phyloP scores from a whole-genome alignment of 2,888 invertebrate species.

The Cosmia trapezina region DNA sequence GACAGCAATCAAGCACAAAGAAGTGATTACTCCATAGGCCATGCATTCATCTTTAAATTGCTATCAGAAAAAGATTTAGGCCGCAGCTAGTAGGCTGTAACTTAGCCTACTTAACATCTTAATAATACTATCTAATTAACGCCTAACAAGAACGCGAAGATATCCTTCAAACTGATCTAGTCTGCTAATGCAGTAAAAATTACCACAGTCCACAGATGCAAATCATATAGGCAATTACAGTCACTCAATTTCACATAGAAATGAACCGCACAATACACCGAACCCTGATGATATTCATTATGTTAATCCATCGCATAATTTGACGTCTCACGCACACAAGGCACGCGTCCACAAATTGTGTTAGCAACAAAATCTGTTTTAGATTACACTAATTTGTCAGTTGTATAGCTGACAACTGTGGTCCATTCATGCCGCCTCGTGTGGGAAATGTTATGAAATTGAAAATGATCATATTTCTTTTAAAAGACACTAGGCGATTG shows the following conservation, averaged over 20 bases:
- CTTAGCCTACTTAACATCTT: slow-evolving; percentile 22
- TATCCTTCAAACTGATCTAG: slow-evolving; percentile 40
- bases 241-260: slow-evolving; percentile 61
- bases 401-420: slow-evolving; percentile 71
- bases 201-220: slow-evolving; percentile 53
- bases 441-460: slow-evolving; percentile 90
- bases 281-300: slow-evolving; percentile 75
- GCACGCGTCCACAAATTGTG: slow-evolving; percentile 77
- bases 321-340: slow-evolving; percentile 75
- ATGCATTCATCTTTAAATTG: slow-evolving; percentile 35
- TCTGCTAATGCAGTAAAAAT: slow-evolving; percentile 61
- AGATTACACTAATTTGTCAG: slow-evolving; percentile 89
- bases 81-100: slow-evolving; percentile 19
- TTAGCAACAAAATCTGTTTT: slow-evolving; percentile 84
- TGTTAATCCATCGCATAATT: slow-evolving; percentile 76
- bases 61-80: slow-evolving; percentile 37
- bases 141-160: slow-evolving; percentile 29
- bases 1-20: slow-evolving; percentile 32
- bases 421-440: slow-evolving; percentile 83
- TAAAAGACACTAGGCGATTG: slow-evolving; percentile 88
- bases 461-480: slow-evolving; percentile 90
- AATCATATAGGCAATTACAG: slow-evolving; percentile 60
- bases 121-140: slow-evolving; percentile 48
- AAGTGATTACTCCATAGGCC: slow-evolving; percentile 20
- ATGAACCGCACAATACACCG: slow-evolving; percentile 55